Conservation (phyloP, 2,797 vertebrate species). For the Masticophis lateralis region DNA sequence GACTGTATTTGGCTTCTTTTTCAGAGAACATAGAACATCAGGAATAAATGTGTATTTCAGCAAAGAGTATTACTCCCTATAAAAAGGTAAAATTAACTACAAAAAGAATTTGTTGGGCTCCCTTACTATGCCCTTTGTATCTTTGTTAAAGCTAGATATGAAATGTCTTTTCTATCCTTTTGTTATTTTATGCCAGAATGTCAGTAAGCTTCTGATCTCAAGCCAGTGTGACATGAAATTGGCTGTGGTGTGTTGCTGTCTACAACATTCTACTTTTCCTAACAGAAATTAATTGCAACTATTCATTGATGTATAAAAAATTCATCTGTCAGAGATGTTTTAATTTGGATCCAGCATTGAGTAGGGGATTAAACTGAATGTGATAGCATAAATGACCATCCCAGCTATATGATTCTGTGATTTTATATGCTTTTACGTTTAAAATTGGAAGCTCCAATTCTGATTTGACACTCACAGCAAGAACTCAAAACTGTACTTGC, state of each 20-base stretch:
- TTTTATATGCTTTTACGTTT: not conserved
- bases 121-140: not conserved
- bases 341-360: not conserved
- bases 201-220: not conserved
- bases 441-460: not conserved
- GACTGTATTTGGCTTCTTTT: not conserved
- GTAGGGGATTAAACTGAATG: not conserved
- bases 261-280: not conserved
- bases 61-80: constrained; percentile 23
- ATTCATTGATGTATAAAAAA: not conserved
- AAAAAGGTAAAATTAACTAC: constrained; percentile 20
- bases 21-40: constrained; percentile 50
- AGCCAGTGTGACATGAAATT: not conserved
- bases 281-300: not conserved
- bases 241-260: not conserved
- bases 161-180: not conserved
- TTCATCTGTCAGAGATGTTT: not conserved
- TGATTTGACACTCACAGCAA: not conserved
- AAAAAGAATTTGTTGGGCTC: constrained; percentile 23
- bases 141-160: not conserved
- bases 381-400: not conserved
- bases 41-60: constrained; percentile 10
- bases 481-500: not conserved
- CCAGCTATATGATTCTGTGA: not conserved
- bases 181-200: not conserved